Conservation (phyloP, 30 jellyfish, hydroid and myxozoan genomes). For the Hydractinia echinata region DNA sequence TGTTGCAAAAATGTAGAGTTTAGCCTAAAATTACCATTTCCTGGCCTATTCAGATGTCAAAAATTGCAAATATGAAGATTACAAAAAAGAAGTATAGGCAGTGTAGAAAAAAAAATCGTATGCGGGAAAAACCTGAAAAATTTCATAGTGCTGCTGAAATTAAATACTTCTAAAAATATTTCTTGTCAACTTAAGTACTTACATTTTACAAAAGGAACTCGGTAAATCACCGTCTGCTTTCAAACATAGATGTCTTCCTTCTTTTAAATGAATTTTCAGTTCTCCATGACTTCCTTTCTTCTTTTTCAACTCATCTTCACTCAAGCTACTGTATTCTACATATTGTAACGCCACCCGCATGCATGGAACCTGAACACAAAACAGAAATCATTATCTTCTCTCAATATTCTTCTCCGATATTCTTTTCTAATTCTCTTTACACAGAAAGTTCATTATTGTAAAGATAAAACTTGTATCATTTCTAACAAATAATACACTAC, state of each 20-base stretch:
- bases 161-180: too few species aligned
- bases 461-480: too few species aligned
- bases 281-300: constrained; percentile 50
- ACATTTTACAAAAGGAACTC: constrained; percentile 80
- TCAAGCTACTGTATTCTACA: constrained; percentile 22
- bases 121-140: too few species aligned
- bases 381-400: too few species aligned
- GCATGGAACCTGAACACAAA: constrained; percentile 16
- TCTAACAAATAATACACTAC: too few species aligned
- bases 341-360: constrained; percentile 25
- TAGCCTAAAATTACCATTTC: too few species aligned
- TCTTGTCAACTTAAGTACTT: background rate
- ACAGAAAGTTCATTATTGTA: too few species aligned
- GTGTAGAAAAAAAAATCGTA: background rate
- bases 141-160: too few species aligned
- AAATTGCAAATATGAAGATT: background rate
- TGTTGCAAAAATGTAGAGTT: too few species aligned
- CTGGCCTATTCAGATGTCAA: background rate
- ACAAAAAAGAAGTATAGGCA: background rate
- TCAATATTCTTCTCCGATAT: too few species aligned
- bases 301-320: constrained; percentile 26
- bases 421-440: too few species aligned
- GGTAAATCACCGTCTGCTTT: constrained; percentile 63
- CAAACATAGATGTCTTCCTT: constrained; percentile 57
- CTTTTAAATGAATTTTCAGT: constrained; percentile 50